Evolutionary conservation across 2,113 vertebrate species (phyloP), one percentile per base, ranked within the genome.

Genomic region (Centropus unirufus): DNA sequence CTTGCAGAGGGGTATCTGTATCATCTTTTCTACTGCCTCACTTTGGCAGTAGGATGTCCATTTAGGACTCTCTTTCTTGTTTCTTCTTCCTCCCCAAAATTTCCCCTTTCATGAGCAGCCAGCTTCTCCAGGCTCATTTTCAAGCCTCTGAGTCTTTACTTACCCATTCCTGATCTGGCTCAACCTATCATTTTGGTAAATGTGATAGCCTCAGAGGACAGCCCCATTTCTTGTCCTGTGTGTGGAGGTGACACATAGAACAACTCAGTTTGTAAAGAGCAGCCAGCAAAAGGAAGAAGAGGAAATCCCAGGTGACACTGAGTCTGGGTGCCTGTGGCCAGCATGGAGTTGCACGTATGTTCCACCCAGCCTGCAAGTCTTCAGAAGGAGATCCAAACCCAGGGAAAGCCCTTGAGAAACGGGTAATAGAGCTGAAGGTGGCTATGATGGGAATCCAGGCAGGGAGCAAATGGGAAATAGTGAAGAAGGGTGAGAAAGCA

Each of bases 361-460:
- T 85, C 82, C 49, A 52, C 78, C 34, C 82, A 29, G 57, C 34
- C 80, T 22, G 32, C n/a, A 19, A 58, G 57, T 29, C 57, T 40
- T 52, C 64, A 47, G 67, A 51, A 88, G 57, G 51, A 87, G 67
- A 93, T 91, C 84, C 93, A 93, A 93, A 93, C 39, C 68, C 77
- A 66, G 52, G 61, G n/a, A 81, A 78, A 52, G 72, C 79, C 87
- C 75, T 88, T 55, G 72, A 86, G 82, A 67, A 42, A 88, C 27
- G 88, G 68, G 24, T 49, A 63, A 47, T 26, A 80, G 66, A 40
- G 52, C 36, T 12, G 52, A 80, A n/a, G 19, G 42, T 14, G 32
- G 46, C 55, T 39, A 36, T 36, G 84, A 52, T 93, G 77, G 89
- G 89, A 85, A 73, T 40, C 20, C 39, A 59, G 90, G 44, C 86